These are phyloP conservation scores for Andrena praecox DNA, from an alignment of 2,888 invertebrate species.

Conservation along the genomic window DNA sequence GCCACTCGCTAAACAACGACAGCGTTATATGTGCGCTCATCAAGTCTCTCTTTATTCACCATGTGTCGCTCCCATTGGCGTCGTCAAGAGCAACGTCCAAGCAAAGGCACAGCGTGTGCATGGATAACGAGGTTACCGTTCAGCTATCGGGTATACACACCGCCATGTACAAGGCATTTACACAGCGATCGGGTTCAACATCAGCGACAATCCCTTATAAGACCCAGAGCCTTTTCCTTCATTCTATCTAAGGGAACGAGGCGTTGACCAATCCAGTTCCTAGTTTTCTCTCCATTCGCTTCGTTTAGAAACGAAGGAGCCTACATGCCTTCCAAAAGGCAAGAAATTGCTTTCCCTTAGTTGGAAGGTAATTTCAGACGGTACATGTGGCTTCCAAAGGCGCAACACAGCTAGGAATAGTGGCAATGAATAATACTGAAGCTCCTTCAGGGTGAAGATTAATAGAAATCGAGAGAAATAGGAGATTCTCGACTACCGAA, in stretches of 20 bases:
- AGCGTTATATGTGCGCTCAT: constrained; percentile 11
- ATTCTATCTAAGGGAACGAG: constrained; percentile 3
- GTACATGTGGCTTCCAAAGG: neutral
- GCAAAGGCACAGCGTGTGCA: constrained; percentile 35
- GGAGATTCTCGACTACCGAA: neutral
- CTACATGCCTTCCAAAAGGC: neutral
- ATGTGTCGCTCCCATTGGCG: constrained; percentile 34
- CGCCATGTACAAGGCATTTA: constrained; percentile 33
- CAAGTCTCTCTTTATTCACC: constrained; percentile 29
- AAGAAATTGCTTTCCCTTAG: neutral
- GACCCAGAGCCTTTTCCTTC: constrained; percentile 19
- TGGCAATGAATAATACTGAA: too few species aligned
- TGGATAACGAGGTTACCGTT: constrained; percentile 51
- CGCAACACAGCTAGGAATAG: too few species aligned
- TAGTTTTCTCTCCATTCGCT: neutral
- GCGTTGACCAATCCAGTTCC: neutral
- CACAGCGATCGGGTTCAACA: constrained; percentile 6
- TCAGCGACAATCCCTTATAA: constrained; percentile 32
- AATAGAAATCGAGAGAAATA: neutral
- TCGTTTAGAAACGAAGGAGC: neutral
- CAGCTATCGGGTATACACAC: constrained; percentile 22
- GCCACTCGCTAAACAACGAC: constrained; percentile 30
- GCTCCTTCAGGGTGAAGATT: too few species aligned
- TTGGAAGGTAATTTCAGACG: neutral
- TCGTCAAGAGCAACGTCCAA: constrained; percentile 8